phyloP scores from a whole-genome alignment of 1,140 invertebrate genomes.

The Pseudomyrmex concolor region DNA sequence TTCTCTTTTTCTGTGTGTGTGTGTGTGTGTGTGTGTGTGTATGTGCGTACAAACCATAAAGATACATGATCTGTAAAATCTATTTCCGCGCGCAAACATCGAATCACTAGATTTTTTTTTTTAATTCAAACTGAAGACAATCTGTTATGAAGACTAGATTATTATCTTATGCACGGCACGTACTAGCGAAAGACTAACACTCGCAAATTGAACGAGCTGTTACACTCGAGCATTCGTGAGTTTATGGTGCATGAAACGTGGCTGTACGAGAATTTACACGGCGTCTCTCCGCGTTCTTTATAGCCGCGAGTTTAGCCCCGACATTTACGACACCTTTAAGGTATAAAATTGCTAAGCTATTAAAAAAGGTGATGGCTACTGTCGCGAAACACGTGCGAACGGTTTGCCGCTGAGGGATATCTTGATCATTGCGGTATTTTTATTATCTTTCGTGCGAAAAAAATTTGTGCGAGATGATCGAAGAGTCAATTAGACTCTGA shows the following conservation, averaged over 20 bases:
- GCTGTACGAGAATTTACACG: constrained; percentile 59
- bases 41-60: background rate
- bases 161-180: constrained; percentile 21
- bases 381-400: background rate
- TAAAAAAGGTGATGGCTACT: constrained; percentile 43
- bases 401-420: background rate
- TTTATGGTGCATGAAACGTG: constrained; percentile 72
- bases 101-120: background rate
- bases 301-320: constrained; percentile 53
- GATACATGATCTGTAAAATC: constrained; percentile 4
- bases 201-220: constrained; percentile 49
- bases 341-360: constrained; percentile 41
- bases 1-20: too few species aligned
- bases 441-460: background rate
- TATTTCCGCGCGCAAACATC: background rate
- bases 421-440: constrained; percentile 8
- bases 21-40: too few species aligned
- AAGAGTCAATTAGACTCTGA: too few species aligned
- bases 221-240: constrained; percentile 62
- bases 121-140: background rate
- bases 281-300: constrained; percentile 45
- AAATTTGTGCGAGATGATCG: background rate
- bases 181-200: background rate
- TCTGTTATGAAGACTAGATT: background rate
- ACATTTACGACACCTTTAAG: constrained; percentile 54